Evolutionary conservation across 2,888 invertebrate species (phyloP), one percentile per base, ranked within the genome.

Genomic region (Ichneumon xanthorius): DNA sequence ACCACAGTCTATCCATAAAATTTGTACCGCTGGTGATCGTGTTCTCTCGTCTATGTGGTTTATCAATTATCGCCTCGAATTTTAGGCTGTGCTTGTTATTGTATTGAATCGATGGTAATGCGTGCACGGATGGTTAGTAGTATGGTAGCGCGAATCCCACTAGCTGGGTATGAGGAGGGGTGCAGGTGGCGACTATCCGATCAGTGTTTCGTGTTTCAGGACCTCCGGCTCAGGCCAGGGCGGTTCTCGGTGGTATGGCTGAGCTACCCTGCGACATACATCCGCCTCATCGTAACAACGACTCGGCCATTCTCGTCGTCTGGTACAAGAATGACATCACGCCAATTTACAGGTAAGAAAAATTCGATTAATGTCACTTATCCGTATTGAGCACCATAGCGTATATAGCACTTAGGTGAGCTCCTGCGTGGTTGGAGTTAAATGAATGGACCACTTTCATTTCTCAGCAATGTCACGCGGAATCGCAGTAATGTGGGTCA

Each of bases 311-410:
- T 68, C 96, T 98, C 75, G 97, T 98, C 90, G 97, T 98, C 76
- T 98, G 98, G 98, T 98, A 98, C 94, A 98, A 98, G 94, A 97
- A 97, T 93, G 97, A 98, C 93, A 95, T 95, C 88, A 96, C 96
- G 86, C 98, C 98, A 86, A 97, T 98, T 91, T 98, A 98, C 95
- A 98, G 98, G 98, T 98, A 93, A 95, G 95, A 79, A 77, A 45
- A 72, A 50, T 11, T 76, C 6, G n/a, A 22, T 45, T 50, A 16
- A 37, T 33, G n/a, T 11, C 11, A 19, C 7, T 6, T 40, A 26
- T 72, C 37, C 55, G 11, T n/a, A 72, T 58, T 22, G 37, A 40
- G 40, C 40, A 63, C 14, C 1, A 0, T 63, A 63, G 53, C 53
- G 16, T n/a, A 53, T 3, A 53, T 5, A 11, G 40, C 9, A 33